phyloP scores from a whole-genome alignment of 2,888 invertebrate genomes.

The Rhaphigaster nebulosa region DNA sequence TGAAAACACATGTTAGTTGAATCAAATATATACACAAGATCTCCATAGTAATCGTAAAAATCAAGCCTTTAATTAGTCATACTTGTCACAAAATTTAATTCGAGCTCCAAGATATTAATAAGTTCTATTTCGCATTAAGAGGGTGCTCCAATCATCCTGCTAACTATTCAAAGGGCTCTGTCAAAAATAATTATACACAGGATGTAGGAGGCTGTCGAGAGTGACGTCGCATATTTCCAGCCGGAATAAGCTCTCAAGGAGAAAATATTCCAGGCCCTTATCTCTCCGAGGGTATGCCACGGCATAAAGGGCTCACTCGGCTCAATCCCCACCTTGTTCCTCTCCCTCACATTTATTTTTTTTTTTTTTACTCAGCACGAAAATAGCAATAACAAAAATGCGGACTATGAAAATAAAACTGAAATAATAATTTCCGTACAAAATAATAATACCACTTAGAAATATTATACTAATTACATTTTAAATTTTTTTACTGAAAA shows the following conservation, averaged over 20 bases:
- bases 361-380: background rate
- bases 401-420: background rate
- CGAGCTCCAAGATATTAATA: background rate
- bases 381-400: constrained; percentile 12
- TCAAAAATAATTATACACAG: constrained; percentile 34
- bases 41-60: no score
- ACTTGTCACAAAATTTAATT: background rate
- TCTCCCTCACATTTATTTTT: constrained; percentile 8
- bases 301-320: background rate
- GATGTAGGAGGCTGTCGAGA: constrained; percentile 37
- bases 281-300: constrained; percentile 10
- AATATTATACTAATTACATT: background rate
- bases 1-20: no score
- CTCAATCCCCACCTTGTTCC: constrained; percentile 46
- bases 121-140: background rate
- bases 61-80: no score
- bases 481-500: no score
- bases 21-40: no score
- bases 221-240: constrained; percentile 42
- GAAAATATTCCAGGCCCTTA: constrained; percentile 46
- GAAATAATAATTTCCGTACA: background rate
- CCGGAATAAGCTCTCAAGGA: constrained; percentile 40
- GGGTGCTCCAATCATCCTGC: background rate
- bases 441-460: background rate
- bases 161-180: constrained; percentile 23